Evolutionary conservation across 2,113 vertebrate genomes (phyloP).

Genomic region (Oostethus manadensis): DNA sequence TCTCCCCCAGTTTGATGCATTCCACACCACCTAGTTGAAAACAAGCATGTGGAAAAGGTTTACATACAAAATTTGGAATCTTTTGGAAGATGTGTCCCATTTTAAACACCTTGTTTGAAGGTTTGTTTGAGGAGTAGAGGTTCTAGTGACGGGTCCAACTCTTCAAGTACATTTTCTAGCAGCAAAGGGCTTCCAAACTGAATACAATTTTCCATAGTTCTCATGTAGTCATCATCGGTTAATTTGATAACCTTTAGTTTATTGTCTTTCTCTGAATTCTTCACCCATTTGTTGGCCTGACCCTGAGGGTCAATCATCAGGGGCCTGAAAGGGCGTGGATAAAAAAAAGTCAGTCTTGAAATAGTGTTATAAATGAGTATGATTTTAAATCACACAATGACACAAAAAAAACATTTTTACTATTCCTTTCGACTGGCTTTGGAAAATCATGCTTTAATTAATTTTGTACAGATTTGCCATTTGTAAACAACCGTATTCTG

Average conservation of each 20-base stretch:
- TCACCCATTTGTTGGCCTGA: slow-evolving; percentile 98
- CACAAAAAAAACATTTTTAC: neutral
- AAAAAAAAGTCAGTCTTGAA: neutral
- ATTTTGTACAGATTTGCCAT: too few relatives aligned
- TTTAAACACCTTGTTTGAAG: slow-evolving; percentile 88
- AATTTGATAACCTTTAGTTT: slow-evolving; percentile 88
- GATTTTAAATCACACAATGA: neutral
- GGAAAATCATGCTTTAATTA: neutral
- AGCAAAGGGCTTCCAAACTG: slow-evolving; percentile 90
- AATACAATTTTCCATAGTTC: slow-evolving; percentile 91
- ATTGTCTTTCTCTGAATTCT: slow-evolving; percentile 91
- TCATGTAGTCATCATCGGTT: slow-evolving; percentile 88
- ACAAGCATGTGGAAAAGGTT: slow-evolving; percentile 2
- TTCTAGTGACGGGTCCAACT: slow-evolving; percentile 90
- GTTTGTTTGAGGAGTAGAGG: slow-evolving; percentile 90
- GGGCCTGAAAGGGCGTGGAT: slow-evolving; percentile 74
- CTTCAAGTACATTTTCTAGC: slow-evolving; percentile 91
- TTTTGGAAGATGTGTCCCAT: neutral
- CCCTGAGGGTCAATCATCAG: slow-evolving; percentile 98
- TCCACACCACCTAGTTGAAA: slow-evolving; percentile 81
- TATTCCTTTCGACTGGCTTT: neutral
- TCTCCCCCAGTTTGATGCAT: slow-evolving; percentile 87
- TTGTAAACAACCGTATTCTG: too few relatives aligned
- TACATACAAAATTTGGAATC: neutral
- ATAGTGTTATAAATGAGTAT: too few relatives aligned